Percentiles rank a stretch among this genome's conserved stretches.
phyloP scores from a whole-genome alignment of 2,797 vertebrate species.

The Gadopsis marmoratus region DNA sequence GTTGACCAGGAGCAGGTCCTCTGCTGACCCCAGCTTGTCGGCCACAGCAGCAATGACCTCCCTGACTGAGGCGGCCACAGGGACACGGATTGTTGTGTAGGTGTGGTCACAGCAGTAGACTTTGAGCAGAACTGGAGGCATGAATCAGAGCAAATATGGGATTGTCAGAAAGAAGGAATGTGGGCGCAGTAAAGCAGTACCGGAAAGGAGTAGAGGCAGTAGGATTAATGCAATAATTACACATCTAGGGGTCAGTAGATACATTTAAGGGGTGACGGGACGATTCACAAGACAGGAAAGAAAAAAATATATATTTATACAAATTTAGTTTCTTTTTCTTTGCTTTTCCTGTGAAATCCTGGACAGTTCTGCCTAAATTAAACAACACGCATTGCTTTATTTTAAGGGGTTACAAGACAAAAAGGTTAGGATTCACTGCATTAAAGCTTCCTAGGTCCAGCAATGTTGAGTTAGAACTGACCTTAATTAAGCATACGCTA shows the following conservation, averaged over 20 bases:
- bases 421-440: background rate
- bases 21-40: constrained; percentile 95
- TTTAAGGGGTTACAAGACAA: background rate
- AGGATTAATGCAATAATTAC: background rate
- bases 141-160: constrained; percentile 43
- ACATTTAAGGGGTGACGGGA: background rate
- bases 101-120: constrained; percentile 98
- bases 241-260: background rate
- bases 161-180: constrained; percentile 12
- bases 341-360: background rate
- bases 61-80: constrained; percentile 90
- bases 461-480: background rate
- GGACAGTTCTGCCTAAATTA: background rate
- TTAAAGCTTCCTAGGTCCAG: background rate
- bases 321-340: background rate
- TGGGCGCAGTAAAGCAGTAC: background rate
- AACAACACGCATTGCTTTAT: background rate
- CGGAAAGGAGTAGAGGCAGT: background rate
- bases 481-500: background rate
- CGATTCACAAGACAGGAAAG: background rate
- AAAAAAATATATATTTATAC: background rate
- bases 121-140: constrained; percentile 92
- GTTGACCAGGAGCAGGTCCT: constrained; percentile 93
- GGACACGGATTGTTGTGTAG: constrained; percentile 95
- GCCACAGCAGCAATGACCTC: constrained; percentile 93